Base-by-base conservation (phyloP, 1,140 invertebrate genomes). In the Panonychus citri region DNA sequence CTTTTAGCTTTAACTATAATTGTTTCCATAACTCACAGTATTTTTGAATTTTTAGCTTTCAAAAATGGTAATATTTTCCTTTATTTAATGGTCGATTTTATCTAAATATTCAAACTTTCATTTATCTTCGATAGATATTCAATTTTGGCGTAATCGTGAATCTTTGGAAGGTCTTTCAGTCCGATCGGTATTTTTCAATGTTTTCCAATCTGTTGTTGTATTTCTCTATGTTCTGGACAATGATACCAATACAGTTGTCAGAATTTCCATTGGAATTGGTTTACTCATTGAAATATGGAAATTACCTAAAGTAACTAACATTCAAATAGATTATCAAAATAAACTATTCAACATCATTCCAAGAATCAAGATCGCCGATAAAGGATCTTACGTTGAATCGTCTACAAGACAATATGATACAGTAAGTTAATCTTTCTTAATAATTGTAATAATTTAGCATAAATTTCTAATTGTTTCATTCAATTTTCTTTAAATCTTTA, bases 251-350 rank as follows among this genome's bases (percentile, higher is more conserved):
- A 85, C 85, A 37, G 78, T 99, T 60, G 83, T 99, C 25, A 78
- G 81, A 63, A 81, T 97, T 56, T 89, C 85, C 59, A 89, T 86
- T 64, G 81, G 82, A 62, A 79, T 98, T 59, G 90, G 95, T 5
- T 73, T 99, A 0, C 75, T 83, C n/a, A 99, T 99, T 67, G 95
- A 99, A 73, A 73, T 96, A 25, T 99, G 95, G 95, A 99, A 99
- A 71, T 95, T 99, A 55, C 85, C 94, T 62, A 99, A 99, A 77
- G 91, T 81, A 21, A 59, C 73, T n/a, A 69, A 74, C 65, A 62
- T 74, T 12, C 80, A 81, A 66, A 66, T 94, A 25, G 78, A 89
- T 65, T 80, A 85, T 58, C 72, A 78, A 2, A 78, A 73, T 64
- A 65, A 80, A 55, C 68, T 90, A 30, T 64, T 78, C 52, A 84